Conservation (phyloP, 2,797 vertebrate species). For the Danio aesculapii region DNA sequence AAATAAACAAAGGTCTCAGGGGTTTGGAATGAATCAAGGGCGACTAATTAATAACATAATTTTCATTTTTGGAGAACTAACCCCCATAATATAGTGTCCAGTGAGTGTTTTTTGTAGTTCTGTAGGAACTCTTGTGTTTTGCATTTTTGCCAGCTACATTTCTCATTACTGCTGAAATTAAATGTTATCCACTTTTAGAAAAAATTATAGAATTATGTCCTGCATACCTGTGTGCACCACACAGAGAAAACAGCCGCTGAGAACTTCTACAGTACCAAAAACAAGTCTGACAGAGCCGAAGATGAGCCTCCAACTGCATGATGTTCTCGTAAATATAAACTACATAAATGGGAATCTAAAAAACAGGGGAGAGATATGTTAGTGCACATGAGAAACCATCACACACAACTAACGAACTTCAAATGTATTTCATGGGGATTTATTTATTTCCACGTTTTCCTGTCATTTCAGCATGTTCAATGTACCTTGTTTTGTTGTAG, state of each 20-base stretch:
- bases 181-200: background rate
- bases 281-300: constrained; percentile 77
- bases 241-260: constrained; percentile 70
- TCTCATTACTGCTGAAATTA: background rate
- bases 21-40: too few species aligned
- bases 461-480: background rate
- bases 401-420: background rate
- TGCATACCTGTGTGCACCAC: constrained; percentile 69
- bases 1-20: too few species aligned
- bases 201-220: background rate
- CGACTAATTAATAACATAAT: too few species aligned
- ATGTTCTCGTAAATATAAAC: constrained; percentile 26
- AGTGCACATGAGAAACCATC: background rate
- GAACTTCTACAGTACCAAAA: constrained; percentile 71
- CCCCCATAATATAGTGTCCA: too few species aligned
- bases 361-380: constrained; percentile 1
- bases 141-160: background rate
- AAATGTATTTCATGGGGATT: background rate
- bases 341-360: constrained; percentile 35
- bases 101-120: too few species aligned
- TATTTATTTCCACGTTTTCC: background rate
- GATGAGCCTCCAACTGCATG: constrained; percentile 77
- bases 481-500: constrained; percentile 5
- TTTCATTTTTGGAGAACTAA: too few species aligned
- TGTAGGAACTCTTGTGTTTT: too few species aligned